Percentiles rank a stretch among this genome's conserved stretches.
Evolutionary conservation across 1,140 invertebrate genomes (phyloP).

Genomic region (Neodiprion fabricii): DNA sequence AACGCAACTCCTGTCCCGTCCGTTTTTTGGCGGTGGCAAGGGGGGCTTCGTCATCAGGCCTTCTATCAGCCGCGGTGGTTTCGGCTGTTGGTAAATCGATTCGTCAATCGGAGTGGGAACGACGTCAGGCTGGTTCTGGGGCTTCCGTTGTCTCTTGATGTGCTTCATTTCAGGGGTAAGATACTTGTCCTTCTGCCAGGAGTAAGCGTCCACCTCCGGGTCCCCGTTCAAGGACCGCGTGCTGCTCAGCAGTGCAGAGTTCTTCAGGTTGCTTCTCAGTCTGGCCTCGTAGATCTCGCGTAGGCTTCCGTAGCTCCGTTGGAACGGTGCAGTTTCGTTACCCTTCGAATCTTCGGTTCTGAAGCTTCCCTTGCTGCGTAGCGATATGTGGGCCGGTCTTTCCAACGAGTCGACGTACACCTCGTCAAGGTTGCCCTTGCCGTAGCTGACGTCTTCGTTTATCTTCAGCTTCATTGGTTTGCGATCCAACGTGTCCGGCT

Average conservation of each 20-base stretch:
- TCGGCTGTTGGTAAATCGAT: constrained; percentile 68
- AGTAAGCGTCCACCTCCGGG: constrained; percentile 32
- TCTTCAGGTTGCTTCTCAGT: constrained; percentile 38
- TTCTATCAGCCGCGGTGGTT: constrained; percentile 63
- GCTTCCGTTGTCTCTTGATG: constrained; percentile 68
- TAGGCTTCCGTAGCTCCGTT: constrained; percentile 69
- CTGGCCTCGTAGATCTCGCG: constrained; percentile 75
- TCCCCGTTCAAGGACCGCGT: constrained; percentile 36
- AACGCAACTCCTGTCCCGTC: constrained; percentile 64
- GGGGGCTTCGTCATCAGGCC: constrained; percentile 43
- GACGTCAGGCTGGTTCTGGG: constrained; percentile 67
- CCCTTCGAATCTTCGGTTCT: constrained; percentile 53
- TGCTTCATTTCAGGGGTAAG: constrained; percentile 66
- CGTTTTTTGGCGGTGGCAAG: constrained; percentile 67
- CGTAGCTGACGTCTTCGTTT: constrained; percentile 49
- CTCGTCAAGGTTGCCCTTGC: constrained; percentile 52
- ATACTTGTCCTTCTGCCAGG: constrained; percentile 48
- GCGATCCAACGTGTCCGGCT: constrained; percentile 84
- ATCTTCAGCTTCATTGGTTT: constrained; percentile 73
- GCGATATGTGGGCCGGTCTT: constrained; percentile 64
- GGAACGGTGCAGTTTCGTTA: constrained; percentile 39
- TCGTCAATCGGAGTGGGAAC: constrained; percentile 66
- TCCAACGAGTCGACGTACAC: constrained; percentile 65
- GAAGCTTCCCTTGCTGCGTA: constrained; percentile 69
- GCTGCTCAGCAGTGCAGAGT: constrained; percentile 31